Evolutionary conservation across 2,888 invertebrate species (phyloP).

Genomic region (Coelogynopora nodosa): DNA sequence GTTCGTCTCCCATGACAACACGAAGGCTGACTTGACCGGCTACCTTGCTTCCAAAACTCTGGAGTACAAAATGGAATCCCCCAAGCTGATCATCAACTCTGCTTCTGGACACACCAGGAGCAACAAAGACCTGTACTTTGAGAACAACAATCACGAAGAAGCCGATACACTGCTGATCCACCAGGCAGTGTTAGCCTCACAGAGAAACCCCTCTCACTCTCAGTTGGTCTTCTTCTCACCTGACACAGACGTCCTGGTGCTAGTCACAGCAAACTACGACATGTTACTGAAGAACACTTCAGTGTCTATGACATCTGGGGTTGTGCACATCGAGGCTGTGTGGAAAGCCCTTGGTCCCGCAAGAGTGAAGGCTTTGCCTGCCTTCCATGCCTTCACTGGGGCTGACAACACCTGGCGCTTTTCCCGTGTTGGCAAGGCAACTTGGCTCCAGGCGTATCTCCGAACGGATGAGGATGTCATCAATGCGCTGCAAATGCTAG

Average conservation of each 20-base stretch:
- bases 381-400: constrained; percentile 9
- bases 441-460: constrained; percentile 34
- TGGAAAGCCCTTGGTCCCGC: neutral
- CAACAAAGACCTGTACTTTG: neutral
- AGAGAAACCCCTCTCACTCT: neutral
- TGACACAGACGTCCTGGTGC: neutral
- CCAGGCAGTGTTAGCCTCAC: neutral
- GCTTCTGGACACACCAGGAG: neutral
- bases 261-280: constrained; percentile 12
- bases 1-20: neutral
- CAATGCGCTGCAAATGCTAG: neutral
- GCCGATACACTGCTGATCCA: constrained; percentile 1
- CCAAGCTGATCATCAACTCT: constrained; percentile 3
- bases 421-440: constrained; percentile 43
- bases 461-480: neutral
- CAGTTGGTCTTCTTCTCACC: neutral
- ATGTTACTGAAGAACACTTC: neutral
- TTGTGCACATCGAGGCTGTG: neutral
- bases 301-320: neutral
- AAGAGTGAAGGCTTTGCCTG: constrained; percentile 13
- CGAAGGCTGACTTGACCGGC: constrained; percentile 9
- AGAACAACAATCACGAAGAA: constrained; percentile 12
- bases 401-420: constrained; percentile 26
- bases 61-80: neutral
- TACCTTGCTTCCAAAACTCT: neutral